Evolutionary conservation across 2,113 vertebrate genomes (phyloP).

Genomic region (Sinocyclocheilus grahami): DNA sequence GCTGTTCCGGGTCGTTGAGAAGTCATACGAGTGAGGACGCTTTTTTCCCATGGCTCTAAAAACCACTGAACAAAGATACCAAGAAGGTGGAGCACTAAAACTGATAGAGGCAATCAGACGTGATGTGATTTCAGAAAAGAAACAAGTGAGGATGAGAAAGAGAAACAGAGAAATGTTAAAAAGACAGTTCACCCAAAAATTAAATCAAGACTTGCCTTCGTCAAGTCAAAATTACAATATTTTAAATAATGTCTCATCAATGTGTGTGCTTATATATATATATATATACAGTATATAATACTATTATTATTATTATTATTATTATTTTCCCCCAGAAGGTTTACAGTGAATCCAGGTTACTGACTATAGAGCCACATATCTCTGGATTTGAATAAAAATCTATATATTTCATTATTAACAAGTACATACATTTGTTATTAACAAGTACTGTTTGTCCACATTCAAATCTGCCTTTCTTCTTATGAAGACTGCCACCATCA

Average conservation of each 20-base stretch:
- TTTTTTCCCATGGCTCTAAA: conserved; percentile 61
- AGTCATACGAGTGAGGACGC: conserved; percentile 61
- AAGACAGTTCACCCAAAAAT: not conserved
- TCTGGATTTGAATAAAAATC: too few relatives aligned
- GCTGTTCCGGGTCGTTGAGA: conserved; percentile 63
- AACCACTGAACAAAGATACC: conserved; percentile 59
- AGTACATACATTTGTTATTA: too few relatives aligned
- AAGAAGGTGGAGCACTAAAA: conserved; percentile 60
- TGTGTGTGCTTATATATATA: too few relatives aligned
- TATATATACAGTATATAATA: too few relatives aligned
- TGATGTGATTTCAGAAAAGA: not conserved
- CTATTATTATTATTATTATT: too few relatives aligned
- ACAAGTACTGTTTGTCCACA: too few relatives aligned
- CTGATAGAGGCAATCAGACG: conserved; percentile 27
- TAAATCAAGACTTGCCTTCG: not conserved
- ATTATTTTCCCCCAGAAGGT: too few relatives aligned
- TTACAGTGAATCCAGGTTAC: too few relatives aligned
- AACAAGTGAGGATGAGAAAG: not conserved
- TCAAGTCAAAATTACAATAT: not conserved
- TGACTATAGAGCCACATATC: too few relatives aligned
- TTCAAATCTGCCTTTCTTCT: not conserved
- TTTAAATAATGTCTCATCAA: too few relatives aligned
- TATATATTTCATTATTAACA: too few relatives aligned
- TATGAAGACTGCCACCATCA: not conserved
- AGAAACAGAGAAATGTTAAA: not conserved